These are phyloP conservation scores for Entomobrya multifasciata DNA, from an alignment of 2,888 invertebrate genomes.

Conservation along the genomic window DNA sequence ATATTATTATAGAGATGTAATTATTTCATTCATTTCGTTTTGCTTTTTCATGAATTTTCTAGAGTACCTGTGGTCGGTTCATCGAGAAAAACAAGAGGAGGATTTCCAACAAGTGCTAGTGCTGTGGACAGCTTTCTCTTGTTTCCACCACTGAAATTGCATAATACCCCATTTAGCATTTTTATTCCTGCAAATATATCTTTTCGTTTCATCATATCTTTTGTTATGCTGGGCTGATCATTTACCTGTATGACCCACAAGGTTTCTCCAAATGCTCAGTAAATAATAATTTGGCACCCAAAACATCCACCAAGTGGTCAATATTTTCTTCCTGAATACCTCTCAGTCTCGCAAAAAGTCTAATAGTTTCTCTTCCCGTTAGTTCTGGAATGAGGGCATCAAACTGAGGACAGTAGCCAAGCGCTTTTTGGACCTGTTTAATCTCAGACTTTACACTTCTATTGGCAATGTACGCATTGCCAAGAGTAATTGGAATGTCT, in stretches of 20 bases:
- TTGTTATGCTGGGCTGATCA: too few relatives aligned
- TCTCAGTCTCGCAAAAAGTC: conserved; percentile 69
- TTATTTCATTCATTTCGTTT: too few relatives aligned
- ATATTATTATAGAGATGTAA: too few relatives aligned
- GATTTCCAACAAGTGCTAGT: conserved; percentile 86
- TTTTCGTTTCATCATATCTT: too few relatives aligned
- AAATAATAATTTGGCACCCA: conserved; percentile 85
- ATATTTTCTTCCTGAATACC: conserved; percentile 82
- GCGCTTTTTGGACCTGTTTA: conserved; percentile 79
- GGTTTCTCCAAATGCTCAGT: conserved; percentile 85
- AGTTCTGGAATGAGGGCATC: conserved; percentile 84
- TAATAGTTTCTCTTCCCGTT: conserved; percentile 87
- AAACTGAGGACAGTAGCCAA: conserved; percentile 88
- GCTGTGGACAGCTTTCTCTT: conserved; percentile 88
- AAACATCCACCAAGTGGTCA: conserved; percentile 81
- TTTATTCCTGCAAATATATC: too few relatives aligned
- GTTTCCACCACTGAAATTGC: conserved; percentile 89
- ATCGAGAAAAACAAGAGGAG: conserved; percentile 87
- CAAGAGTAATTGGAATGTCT: conserved; percentile 81
- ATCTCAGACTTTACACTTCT: conserved; percentile 41
- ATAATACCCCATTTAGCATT: too few relatives aligned
- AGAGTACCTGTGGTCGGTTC: too few relatives aligned
- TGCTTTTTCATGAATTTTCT: too few relatives aligned
- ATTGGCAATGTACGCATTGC: conserved; percentile 80
- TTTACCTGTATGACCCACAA: conserved; percentile 83